Conservation (phyloP, 2,888 invertebrate species). For the Dryocosmus kuriphilus region DNA sequence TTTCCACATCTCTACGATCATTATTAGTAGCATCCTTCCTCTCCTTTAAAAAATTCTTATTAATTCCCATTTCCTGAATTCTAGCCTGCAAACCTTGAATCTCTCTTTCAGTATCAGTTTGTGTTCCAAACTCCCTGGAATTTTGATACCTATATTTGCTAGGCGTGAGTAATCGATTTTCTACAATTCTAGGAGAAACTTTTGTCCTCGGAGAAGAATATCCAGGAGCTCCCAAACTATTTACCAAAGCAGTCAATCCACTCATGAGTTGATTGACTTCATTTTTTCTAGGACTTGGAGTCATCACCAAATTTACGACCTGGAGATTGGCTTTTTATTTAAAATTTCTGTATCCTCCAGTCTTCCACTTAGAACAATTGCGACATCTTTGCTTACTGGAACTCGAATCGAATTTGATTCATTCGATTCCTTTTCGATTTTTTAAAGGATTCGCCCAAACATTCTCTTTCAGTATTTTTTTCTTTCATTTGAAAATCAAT, state of each 20-base stretch:
- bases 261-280: conserved; percentile 19
- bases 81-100: conserved; percentile 77
- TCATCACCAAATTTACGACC: conserved; percentile 70
- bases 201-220: conserved; percentile 44
- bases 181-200: conserved; percentile 69
- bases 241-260: conserved; percentile 46
- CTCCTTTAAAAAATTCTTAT: conserved; percentile 82
- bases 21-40: conserved; percentile 84
- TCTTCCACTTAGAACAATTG: conserved; percentile 72
- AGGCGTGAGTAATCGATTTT: conserved; percentile 81
- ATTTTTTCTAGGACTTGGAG: conserved; percentile 59
- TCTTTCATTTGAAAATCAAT: conserved; percentile 31
- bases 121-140: conserved; percentile 84
- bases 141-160: conserved; percentile 79
- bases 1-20: conserved; percentile 79
- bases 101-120: conserved; percentile 83
- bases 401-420: conserved; percentile 59
- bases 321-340: conserved; percentile 66
- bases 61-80: conserved; percentile 61
- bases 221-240: conserved; percentile 44
- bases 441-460: neutral
- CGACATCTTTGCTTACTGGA: conserved; percentile 72
- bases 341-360: conserved; percentile 71
- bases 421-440: conserved; percentile 4
- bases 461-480: conserved; percentile 5